Base-by-base conservation (phyloP, 2,888 invertebrate species). In the Hoplodrina blanda region DNA sequence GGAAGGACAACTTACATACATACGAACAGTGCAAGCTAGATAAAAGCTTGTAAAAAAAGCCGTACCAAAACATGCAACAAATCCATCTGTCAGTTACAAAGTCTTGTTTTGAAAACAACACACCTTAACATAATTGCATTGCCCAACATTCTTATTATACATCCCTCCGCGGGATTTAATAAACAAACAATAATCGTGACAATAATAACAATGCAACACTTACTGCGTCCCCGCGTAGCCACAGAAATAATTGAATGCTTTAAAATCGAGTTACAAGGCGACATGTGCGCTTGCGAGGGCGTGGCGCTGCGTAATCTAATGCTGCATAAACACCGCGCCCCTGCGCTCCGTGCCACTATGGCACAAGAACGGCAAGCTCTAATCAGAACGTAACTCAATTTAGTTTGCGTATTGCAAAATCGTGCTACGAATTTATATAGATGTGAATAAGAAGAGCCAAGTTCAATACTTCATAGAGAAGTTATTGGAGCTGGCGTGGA, bases 241-340 rank as follows among this genome's bases (percentile, higher is more conserved):
- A 20, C 75, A 80, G 41, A 63, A 72, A 65, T 81, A 78, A 82
- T 82, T 76, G 64, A 74, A 76, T 70, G 69, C 60, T 82, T 75
- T 73, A 81, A 76, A 83, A 83, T 82, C 67, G 62, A 83, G 67
- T 80, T 76, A 82, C 55, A 30, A 49, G 20, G 53, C 60, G 56
- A 49, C 65, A 71, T 70, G 76, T 83, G 69, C 62, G 60, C 65
- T 25, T 69, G 54, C 57, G 73, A 64, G 71, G 78, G 83, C 80
- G 85, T 82, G 85, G 82, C 83, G 82, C 63, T 80, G 82, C 71
- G 82, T 93, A 93, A 94, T 92, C 89, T 87, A 93, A 93, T 94
- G 90, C 77, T 89, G 85, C 89, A 87, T 88, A 91, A 93, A 92
- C 87, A 62, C 49, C 30, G 85, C 91, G 87, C 91, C 91, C 91